A percentile compares a stretch with the other conserved stretches of the same genome.
Evolutionary conservation across 2,888 invertebrate genomes (phyloP).

Genomic region (Melinopterus prodromus): DNA sequence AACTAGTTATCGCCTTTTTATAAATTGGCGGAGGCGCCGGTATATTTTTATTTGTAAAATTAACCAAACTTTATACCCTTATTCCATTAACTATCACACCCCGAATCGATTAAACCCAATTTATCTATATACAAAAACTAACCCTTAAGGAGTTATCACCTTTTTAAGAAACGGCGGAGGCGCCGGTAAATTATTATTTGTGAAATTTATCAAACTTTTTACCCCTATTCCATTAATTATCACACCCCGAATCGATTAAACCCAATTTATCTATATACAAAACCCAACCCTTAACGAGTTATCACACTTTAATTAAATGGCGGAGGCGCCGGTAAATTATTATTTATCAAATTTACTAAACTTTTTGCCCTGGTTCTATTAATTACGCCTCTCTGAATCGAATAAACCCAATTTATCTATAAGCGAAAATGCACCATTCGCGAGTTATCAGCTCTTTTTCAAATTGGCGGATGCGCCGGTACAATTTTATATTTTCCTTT

Average conservation of each 20-base stretch:
- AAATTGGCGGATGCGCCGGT: neutral
- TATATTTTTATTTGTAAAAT: neutral
- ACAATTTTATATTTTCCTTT: neutral
- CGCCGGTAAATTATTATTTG: neutral
- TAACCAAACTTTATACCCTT: neutral
- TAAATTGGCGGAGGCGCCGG: neutral
- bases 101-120: neutral
- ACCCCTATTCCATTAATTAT: neutral
- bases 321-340: neutral
- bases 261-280: neutral
- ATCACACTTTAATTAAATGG: neutral
- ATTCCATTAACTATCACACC: neutral
- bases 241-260: neutral
- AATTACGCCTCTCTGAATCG: neutral
- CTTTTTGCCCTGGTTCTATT: neutral
- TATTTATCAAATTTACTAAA: neutral
- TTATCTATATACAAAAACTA: neutral
- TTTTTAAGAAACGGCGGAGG: neutral
- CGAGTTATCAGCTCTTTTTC: neutral
- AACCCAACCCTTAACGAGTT: neutral
- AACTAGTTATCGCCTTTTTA: neutral
- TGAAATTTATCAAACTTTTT: neutral
- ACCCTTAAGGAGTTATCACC: neutral
- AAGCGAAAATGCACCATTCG: neutral
- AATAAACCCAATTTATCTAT: neutral